A percentile compares a stretch with the other conserved stretches of the same genome.
phyloP scores from a whole-genome alignment of 1,140 invertebrate species.

The Phortica variegata region DNA sequence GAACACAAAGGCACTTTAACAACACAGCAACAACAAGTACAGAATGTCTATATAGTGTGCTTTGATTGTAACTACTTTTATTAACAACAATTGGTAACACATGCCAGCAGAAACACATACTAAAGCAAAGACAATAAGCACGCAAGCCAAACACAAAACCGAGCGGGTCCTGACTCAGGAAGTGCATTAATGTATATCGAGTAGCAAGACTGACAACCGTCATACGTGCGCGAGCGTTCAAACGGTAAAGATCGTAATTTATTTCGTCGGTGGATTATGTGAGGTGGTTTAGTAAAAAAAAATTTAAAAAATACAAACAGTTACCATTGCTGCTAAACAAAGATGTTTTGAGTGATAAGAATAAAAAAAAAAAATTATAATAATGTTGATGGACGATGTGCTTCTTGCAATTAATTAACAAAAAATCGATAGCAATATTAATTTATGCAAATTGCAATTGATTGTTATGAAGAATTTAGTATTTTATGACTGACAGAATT shows the following conservation, averaged over 20 bases:
- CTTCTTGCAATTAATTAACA: neutral
- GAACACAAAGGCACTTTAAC: no score
- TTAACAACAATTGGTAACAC: neutral
- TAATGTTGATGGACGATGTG: slow-evolving; percentile 12
- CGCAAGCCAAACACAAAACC: slow-evolving; percentile 5
- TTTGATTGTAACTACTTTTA: neutral
- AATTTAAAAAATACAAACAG: no score
- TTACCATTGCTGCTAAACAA: no score
- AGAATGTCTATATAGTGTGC: neutral
- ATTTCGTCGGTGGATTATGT: slow-evolving; percentile 6
- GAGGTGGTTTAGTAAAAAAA: no score
- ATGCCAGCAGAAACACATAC: slow-evolving; percentile 4
- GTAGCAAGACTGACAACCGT: no score
- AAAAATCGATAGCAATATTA: neutral
- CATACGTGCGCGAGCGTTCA: slow-evolving; percentile 35
- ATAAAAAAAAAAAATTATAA: slow-evolving; percentile 16
- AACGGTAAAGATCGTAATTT: slow-evolving; percentile 23
- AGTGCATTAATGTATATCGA: no score
- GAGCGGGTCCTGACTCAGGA: slow-evolving; percentile 9
- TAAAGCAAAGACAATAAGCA: neutral
- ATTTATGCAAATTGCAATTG: neutral
- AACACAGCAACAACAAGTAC: no score
- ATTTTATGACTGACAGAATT: neutral
- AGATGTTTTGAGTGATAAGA: no score
- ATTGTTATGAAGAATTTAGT: neutral